Conservation (phyloP, 2,888 invertebrate genomes). For the Hymenopus coronatus region DNA sequence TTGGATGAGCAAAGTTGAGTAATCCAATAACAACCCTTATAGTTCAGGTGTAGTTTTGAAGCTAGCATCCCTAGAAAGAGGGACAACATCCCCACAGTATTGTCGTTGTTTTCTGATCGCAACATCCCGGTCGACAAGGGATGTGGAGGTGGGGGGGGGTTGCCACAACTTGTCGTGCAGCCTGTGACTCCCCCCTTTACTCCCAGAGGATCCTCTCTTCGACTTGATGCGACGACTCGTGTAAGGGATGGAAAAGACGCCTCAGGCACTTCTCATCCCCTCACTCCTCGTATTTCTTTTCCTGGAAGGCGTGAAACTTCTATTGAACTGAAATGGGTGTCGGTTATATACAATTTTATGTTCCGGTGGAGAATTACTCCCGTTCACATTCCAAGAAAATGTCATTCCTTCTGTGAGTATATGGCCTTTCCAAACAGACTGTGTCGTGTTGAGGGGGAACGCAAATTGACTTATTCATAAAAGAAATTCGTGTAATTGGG, state of each 20-base stretch:
- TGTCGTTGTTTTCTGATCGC: neutral
- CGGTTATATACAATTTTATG: constrained; percentile 19
- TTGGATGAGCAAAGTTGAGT: neutral
- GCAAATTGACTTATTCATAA: neutral
- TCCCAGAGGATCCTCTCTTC: constrained; percentile 12
- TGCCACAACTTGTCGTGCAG: neutral
- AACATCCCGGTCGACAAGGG: neutral
- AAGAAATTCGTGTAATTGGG: neutral
- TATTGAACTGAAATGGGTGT: constrained; percentile 19
- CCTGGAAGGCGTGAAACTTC: constrained; percentile 12
- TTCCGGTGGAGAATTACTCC: constrained; percentile 7
- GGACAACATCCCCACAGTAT: neutral
- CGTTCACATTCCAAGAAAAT: constrained; percentile 4
- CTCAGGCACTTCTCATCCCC: neutral
- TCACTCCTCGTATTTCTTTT: constrained; percentile 10
- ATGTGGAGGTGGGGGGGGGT: neutral
- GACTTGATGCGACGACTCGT: constrained; percentile 5
- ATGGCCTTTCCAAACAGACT: neutral
- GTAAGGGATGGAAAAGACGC: constrained; percentile 14
- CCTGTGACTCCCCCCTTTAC: constrained; percentile 2
- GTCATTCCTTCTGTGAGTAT: neutral
- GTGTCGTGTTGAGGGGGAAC: neutral
- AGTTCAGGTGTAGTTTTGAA: neutral
- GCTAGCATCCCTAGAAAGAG: neutral
- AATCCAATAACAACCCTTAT: neutral